Conservation (phyloP, 2,797 vertebrate genomes). For the Pangasius sanitwongsei region DNA sequence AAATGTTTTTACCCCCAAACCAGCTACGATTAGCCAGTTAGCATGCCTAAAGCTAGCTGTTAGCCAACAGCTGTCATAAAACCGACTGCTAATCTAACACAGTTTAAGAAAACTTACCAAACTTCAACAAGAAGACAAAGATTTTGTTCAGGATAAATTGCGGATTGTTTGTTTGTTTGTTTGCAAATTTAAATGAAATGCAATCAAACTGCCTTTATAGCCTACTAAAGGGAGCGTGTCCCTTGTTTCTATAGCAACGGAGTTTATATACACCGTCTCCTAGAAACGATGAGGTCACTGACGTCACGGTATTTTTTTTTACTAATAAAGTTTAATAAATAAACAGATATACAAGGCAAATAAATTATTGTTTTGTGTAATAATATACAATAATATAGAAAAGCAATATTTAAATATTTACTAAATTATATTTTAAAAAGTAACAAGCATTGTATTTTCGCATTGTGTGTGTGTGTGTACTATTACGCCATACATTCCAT, state of each 20-base stretch:
- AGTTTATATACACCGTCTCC: neutral
- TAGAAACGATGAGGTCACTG: neutral
- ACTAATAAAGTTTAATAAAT: neutral
- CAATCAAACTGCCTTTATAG: no score
- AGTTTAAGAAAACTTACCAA: neutral
- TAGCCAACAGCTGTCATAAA: neutral
- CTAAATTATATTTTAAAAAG: neutral
- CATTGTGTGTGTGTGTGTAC: neutral
- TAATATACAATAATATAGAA: no score
- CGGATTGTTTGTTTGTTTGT: no score
- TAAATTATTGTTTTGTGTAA: neutral
- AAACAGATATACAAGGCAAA: no score
- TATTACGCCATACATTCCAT: neutral
- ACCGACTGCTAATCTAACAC: neutral
- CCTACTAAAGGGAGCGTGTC: neutral
- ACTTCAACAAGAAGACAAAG: neutral
- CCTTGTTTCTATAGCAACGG: slow-evolving; percentile 6
- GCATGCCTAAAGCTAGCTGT: neutral
- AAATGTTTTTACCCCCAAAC: neutral
- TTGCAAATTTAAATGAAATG: neutral
- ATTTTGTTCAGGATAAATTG: neutral
- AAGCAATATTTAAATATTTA: neutral
- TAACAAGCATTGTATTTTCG: neutral
- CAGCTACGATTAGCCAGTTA: neutral
- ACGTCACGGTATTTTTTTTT: neutral